Conservation (phyloP, 2,113 vertebrate genomes). For the Poicephalus meyeri region DNA sequence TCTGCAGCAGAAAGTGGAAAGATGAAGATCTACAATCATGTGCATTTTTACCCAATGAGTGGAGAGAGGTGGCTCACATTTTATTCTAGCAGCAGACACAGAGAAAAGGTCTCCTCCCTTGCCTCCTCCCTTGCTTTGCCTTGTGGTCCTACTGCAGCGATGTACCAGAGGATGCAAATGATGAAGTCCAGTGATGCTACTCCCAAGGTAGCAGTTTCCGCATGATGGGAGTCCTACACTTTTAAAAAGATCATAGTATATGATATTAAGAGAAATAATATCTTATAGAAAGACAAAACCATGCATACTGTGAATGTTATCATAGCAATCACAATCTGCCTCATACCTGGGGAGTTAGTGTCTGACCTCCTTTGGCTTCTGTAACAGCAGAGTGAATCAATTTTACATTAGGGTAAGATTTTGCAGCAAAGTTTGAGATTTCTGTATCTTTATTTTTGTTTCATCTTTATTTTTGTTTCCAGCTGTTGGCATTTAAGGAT, state of each 20-base stretch:
- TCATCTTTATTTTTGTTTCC: not conserved
- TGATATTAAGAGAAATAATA: not conserved
- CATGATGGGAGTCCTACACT: not conserved
- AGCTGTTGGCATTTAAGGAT: not conserved
- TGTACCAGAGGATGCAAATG: fast-evolving
- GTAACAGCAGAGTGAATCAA: not conserved
- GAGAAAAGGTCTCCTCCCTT: not conserved
- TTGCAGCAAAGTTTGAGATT: not conserved
- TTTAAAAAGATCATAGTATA: not conserved
- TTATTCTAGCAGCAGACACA: not conserved
- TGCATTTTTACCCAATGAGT: not conserved
- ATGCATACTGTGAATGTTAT: not conserved
- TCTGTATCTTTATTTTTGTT: not conserved
- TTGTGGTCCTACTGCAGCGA: not conserved
- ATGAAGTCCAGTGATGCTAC: not conserved
- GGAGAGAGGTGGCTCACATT: not conserved
- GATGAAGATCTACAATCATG: not conserved
- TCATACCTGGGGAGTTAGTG: not conserved
- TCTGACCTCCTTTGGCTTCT: not conserved
- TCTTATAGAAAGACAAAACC: not conserved
- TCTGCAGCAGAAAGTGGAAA: not conserved
- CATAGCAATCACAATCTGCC: not conserved
- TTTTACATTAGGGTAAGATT: not conserved
- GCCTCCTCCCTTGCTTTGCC: not conserved
- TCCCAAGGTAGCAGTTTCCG: not conserved